These are phyloP conservation scores for Fregetta grallaria DNA, from an alignment of 2,113 vertebrate genomes.

Conservation along the genomic window DNA sequence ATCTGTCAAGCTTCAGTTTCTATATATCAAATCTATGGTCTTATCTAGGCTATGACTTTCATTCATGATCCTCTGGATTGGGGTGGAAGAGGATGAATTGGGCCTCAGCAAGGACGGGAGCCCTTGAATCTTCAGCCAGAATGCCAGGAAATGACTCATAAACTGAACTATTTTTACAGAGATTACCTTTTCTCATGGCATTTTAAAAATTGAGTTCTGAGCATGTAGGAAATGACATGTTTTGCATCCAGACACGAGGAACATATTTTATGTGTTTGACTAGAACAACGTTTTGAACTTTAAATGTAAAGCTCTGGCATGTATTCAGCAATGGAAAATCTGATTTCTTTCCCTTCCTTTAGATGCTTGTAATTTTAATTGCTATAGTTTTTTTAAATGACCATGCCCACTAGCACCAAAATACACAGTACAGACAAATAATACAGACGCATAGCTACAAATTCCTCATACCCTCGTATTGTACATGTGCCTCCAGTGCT, in stretches of 20 bases:
- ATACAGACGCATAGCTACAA: neutral
- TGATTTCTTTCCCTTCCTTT: neutral
- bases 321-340: neutral
- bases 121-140: neutral
- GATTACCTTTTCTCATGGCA: neutral
- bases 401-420: neutral
- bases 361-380: neutral
- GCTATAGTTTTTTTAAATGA: neutral
- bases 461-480: neutral
- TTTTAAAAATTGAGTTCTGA: constrained; percentile 6
- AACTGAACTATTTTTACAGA: neutral
- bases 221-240: constrained; percentile 12
- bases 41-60: neutral
- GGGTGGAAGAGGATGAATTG: neutral
- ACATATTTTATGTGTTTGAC: constrained; percentile 1
- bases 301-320: neutral
- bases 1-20: neutral
- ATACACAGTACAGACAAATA: neutral
- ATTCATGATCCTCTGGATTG: neutral
- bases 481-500: neutral
- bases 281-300: constrained; percentile 13
- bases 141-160: constrained; percentile 30
- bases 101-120: neutral
- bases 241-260: neutral
- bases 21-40: neutral